These are phyloP conservation scores for Nasonia oneida DNA, from an alignment of 2,888 invertebrate genomes.

Conservation along the genomic window DNA sequence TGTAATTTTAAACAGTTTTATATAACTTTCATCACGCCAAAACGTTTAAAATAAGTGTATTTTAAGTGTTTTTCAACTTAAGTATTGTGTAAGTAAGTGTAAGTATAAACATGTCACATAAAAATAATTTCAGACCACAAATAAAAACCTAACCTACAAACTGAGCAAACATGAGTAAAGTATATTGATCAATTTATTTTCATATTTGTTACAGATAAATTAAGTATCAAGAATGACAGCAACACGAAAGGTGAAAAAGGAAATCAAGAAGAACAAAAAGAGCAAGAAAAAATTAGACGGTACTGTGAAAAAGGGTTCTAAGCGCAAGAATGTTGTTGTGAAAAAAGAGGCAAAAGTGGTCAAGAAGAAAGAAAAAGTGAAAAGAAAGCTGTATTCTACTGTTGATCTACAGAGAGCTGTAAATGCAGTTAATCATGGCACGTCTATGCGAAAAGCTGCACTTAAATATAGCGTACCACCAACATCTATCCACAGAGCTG, in stretches of 20 bases:
- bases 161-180: too few relatives aligned
- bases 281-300: neutral
- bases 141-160: too few relatives aligned
- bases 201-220: too few relatives aligned
- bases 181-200: too few relatives aligned
- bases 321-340: neutral
- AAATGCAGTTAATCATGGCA: conserved; percentile 22
- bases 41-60: too few relatives aligned
- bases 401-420: neutral
- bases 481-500: conserved; percentile 26
- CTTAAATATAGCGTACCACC: conserved; percentile 1
- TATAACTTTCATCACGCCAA: too few relatives aligned
- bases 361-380: conserved; percentile 1
- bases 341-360: neutral
- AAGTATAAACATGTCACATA: too few relatives aligned
- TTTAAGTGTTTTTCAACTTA: too few relatives aligned
- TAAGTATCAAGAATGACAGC: too few relatives aligned
- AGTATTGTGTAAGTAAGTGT: too few relatives aligned
- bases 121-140: too few relatives aligned
- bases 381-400: neutral
- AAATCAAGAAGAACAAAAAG: neutral
- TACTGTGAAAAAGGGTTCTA: neutral
- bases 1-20: too few relatives aligned
- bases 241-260: neutral
- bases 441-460: conserved; percentile 32